A percentile compares a stretch with the other conserved stretches of the same genome.
phyloP scores from a whole-genome alignment of 1,140 invertebrate species.

The Hetaerina americana region DNA sequence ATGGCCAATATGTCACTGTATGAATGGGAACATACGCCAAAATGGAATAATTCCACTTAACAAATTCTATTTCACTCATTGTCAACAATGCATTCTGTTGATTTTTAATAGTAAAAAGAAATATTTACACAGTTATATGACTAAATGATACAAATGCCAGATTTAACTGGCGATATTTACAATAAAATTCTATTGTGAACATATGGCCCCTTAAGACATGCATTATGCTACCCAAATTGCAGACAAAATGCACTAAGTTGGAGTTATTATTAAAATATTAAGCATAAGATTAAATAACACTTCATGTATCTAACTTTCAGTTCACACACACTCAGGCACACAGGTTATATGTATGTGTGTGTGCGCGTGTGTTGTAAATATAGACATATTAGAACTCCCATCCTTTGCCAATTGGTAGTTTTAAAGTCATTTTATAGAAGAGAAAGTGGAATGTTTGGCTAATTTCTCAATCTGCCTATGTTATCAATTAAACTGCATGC shows the following conservation, averaged over 20 bases:
- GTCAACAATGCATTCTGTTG: not conserved
- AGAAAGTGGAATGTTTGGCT: not conserved
- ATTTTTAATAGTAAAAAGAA: not conserved
- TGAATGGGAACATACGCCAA: not conserved
- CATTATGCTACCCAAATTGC: conserved; percentile 5
- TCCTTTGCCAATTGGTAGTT: not conserved
- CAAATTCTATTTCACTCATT: not conserved
- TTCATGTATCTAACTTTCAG: not conserved
- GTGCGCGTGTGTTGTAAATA: not conserved
- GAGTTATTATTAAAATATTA: conserved; percentile 5
- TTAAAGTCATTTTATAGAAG: not conserved
- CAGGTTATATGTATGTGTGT: not conserved
- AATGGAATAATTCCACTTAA: no score
- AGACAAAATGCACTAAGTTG: conserved; percentile 3
- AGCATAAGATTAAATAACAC: conserved; percentile 7
- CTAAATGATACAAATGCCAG: not conserved
- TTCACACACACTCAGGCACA: conserved; percentile 10
- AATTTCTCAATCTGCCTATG: not conserved
- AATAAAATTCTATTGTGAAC: not conserved
- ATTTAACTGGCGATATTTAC: conserved; percentile 4
- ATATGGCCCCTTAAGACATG: conserved; percentile 6
- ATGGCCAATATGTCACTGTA: not conserved
- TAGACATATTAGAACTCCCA: conserved; percentile 2
- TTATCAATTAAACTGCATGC: not conserved
- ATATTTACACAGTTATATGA: not conserved